phyloP scores from a whole-genome alignment of 1,140 invertebrate genomes.

The Zaprionus capensis region DNA sequence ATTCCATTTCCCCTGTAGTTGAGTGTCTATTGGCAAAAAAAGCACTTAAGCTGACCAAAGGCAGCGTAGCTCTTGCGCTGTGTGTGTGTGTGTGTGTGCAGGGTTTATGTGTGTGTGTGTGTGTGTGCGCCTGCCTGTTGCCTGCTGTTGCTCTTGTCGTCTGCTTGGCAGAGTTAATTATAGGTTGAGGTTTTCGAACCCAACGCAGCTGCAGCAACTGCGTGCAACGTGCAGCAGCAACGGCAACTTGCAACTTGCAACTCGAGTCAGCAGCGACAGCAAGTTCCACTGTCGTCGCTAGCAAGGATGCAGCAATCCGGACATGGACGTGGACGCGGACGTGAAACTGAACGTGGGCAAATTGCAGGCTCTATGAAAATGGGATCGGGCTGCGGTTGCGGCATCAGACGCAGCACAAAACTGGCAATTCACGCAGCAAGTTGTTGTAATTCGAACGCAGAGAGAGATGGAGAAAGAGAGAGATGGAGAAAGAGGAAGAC shows the following conservation, averaged over 20 bases:
- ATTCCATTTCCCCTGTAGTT: neutral
- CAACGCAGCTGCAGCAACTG: slow-evolving; percentile 52
- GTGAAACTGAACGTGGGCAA: slow-evolving; percentile 19
- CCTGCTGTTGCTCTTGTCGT: slow-evolving; percentile 57
- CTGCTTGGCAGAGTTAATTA: slow-evolving; percentile 78
- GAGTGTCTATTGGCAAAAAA: neutral
- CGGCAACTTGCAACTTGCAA: neutral
- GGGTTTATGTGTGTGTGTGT: slow-evolving; percentile 9
- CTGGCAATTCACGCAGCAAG: neutral
- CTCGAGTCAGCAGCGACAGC: neutral
- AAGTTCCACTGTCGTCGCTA: neutral
- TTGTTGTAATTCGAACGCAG: too few species aligned
- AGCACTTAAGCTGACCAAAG: slow-evolving; percentile 35
- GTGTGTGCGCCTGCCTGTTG: slow-evolving; percentile 16
- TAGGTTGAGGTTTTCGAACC: slow-evolving; percentile 82
- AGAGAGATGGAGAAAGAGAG: neutral
- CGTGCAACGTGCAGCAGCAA: neutral
- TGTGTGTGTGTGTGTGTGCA: slow-evolving; percentile 10
- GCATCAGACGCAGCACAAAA: neutral
- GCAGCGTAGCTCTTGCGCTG: slow-evolving; percentile 15
- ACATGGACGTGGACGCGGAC: slow-evolving; percentile 2
- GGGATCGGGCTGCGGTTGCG: slow-evolving; percentile 59
- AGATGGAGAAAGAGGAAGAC: neutral
- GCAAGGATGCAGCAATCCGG: slow-evolving; percentile 30
- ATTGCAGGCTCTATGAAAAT: slow-evolving; percentile 72